Evolutionary conservation across 2,888 invertebrate species (phyloP).

Genomic region (Meta bourneti): DNA sequence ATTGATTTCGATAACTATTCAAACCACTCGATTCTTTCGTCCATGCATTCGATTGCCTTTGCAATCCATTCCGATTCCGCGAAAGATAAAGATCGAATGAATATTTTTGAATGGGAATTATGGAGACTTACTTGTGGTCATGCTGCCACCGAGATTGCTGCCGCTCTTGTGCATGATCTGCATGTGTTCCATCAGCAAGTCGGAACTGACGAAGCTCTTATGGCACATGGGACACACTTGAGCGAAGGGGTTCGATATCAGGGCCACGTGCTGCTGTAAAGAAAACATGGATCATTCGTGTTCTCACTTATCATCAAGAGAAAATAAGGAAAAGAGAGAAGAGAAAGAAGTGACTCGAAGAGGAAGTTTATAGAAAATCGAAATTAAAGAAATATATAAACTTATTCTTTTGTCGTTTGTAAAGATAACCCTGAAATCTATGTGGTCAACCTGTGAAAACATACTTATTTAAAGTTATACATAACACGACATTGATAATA

Average conservation of each 20-base stretch:
- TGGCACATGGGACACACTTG: conserved; percentile 96
- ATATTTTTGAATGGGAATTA: not conserved
- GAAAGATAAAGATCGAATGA: too few relatives aligned
- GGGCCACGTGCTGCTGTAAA: conserved; percentile 96
- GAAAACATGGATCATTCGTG: conserved; percentile 58
- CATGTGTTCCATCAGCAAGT: conserved; percentile 97
- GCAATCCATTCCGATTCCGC: too few relatives aligned
- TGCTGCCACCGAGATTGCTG: conserved; percentile 81
- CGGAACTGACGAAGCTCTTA: conserved; percentile 95
- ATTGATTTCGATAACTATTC: conserved; percentile 17
- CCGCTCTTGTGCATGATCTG: conserved; percentile 97
- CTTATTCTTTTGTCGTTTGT: too few relatives aligned
- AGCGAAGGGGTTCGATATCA: conserved; percentile 94
- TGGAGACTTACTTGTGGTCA: conserved; percentile 60
- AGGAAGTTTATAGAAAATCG: not conserved
- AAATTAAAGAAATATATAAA: not conserved
- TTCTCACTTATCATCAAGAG: not conserved
- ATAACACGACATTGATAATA: too few relatives aligned
- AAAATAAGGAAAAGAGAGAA: not conserved
- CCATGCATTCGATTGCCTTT: too few relatives aligned
- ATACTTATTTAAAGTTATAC: too few relatives aligned
- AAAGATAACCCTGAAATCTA: too few relatives aligned
- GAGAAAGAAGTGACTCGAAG: not conserved
- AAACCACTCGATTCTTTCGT: not conserved
- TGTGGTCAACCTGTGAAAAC: too few relatives aligned